Percentiles rank a stretch among this genome's conserved stretches.
These are phyloP conservation scores for Myotis findleyi DNA, from an alignment of 2,797 vertebrate species.

Conservation along the genomic window DNA sequence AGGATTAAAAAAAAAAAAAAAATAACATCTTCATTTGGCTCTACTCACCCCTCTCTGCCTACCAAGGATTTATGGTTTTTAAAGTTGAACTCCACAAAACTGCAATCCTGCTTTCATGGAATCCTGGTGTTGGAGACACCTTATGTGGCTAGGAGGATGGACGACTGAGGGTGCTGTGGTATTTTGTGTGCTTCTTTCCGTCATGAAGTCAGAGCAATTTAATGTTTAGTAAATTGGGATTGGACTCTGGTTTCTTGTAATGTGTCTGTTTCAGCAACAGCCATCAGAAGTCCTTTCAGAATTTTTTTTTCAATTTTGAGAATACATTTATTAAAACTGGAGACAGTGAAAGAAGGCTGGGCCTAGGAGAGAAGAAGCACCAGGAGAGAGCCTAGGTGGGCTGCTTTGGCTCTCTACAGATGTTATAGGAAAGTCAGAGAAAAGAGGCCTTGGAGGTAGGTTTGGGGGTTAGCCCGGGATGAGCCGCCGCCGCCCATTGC, in stretches of 20 bases:
- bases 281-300: background rate
- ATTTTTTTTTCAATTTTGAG: background rate
- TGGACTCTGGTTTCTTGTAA: background rate
- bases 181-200: background rate
- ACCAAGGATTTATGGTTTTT: background rate
- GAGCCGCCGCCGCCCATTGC: too few relatives aligned
- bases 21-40: background rate
- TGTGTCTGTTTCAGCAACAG: background rate
- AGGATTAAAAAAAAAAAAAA: too few relatives aligned
- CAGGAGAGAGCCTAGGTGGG: too few relatives aligned
- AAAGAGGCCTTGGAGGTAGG: too few relatives aligned
- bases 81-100: background rate
- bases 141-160: background rate
- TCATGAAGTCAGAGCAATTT: background rate
- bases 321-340: too few relatives aligned
- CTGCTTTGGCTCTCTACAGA: too few relatives aligned
- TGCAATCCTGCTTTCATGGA: background rate
- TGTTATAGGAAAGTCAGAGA: too few relatives aligned
- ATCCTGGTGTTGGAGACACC: background rate
- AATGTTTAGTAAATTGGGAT: background rate
- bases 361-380: too few relatives aligned
- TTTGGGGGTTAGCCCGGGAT: too few relatives aligned
- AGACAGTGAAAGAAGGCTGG: too few relatives aligned
- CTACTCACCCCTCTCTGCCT: background rate
- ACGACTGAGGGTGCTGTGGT: background rate